These are phyloP conservation scores for Noctilio leporinus DNA, from an alignment of 2,113 vertebrate genomes.

Conservation along the genomic window DNA sequence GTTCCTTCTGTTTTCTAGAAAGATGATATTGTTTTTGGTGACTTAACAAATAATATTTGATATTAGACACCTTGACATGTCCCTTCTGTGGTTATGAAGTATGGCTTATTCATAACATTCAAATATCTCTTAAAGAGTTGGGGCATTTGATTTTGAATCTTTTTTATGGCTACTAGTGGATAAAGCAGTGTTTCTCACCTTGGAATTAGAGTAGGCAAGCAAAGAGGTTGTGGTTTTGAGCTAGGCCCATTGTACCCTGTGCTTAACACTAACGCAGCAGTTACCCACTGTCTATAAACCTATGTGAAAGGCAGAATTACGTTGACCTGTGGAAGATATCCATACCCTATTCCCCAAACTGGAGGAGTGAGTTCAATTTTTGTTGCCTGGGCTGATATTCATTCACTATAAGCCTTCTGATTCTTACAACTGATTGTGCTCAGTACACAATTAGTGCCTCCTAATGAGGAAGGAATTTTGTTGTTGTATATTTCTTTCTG, in stretches of 20 bases:
- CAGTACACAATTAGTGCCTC: background rate
- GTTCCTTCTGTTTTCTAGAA: background rate
- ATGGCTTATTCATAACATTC: background rate
- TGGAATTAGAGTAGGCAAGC: background rate
- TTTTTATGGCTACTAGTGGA: background rate
- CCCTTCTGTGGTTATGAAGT: background rate
- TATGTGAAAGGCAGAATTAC: background rate
- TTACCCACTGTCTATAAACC: background rate
- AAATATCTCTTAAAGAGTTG: background rate
- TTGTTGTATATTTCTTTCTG: background rate
- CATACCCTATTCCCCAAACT: background rate
- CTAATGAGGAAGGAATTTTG: background rate
- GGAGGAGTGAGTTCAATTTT: background rate
- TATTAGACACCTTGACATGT: background rate
- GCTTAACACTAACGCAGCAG: background rate
- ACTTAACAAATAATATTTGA: background rate
- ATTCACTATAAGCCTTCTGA: background rate
- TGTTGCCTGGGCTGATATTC: background rate
- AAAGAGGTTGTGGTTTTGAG: background rate
- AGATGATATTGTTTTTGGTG: background rate
- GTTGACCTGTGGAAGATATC: background rate
- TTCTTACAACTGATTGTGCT: constrained; percentile 1
- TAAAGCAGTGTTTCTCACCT: background rate
- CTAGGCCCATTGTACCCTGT: background rate
- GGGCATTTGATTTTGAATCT: background rate